Conservation (phyloP, 2,113 vertebrate genomes). For the Alouatta palliata region DNA sequence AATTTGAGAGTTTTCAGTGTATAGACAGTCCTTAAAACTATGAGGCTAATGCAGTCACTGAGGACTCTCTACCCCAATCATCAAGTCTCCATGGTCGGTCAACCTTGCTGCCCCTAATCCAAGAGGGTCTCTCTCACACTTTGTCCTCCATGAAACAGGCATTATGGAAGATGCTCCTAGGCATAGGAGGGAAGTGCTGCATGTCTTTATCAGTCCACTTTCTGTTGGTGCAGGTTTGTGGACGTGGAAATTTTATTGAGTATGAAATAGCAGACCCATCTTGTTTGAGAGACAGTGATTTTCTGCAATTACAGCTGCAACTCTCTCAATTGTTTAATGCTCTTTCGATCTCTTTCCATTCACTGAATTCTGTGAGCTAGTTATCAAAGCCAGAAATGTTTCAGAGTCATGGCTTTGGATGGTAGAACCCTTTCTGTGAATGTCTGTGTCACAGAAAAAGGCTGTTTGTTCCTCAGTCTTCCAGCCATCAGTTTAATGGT, state of each 20-base stretch:
- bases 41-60: neutral
- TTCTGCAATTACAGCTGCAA: neutral
- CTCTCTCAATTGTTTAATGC: conserved; percentile 3
- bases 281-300: neutral
- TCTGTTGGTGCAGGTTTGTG: neutral
- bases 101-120: neutral
- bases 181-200: neutral
- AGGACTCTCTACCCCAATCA: neutral
- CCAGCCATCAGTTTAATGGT: neutral
- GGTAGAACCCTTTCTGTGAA: neutral
- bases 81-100: neutral
- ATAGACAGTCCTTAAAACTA: neutral
- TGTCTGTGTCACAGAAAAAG: neutral
- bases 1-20: neutral
- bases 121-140: neutral
- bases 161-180: neutral
- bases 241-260: neutral
- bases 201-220: neutral
- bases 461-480: neutral
- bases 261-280: neutral
- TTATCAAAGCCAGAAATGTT: neutral
- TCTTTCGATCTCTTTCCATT: conserved; percentile 19
- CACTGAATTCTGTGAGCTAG: conserved; percentile 6
- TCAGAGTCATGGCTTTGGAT: neutral
- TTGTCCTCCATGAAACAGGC: neutral